These are phyloP conservation scores for Zygothrica quintamaculata DNA, from an alignment of 2,888 invertebrate genomes.

Conservation along the genomic window DNA sequence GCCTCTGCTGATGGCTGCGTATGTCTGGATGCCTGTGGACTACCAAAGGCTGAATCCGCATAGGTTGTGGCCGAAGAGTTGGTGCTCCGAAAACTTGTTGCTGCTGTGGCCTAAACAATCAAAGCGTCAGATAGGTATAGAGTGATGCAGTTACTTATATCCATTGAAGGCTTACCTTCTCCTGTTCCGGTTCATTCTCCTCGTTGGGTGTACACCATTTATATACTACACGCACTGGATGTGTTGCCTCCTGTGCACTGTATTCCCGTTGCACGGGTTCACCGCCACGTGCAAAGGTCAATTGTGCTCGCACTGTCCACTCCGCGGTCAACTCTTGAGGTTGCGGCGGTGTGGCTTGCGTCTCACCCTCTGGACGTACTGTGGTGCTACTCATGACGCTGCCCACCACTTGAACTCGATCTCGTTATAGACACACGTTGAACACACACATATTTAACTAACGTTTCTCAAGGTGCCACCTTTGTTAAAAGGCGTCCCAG, in stretches of 20 bases:
- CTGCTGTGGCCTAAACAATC: conserved; percentile 32
- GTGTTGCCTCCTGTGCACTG: conserved; percentile 76
- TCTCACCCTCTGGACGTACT: conserved; percentile 1
- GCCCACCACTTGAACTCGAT: conserved; percentile 5
- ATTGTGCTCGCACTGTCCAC: conserved; percentile 89
- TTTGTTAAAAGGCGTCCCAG: conserved; percentile 5
- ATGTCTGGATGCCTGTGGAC: conserved; percentile 81
- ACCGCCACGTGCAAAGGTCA: conserved; percentile 86
- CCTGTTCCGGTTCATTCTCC: conserved; percentile 42
- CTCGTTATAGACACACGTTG: conserved; percentile 23
- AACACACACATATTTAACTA: conserved; percentile 12
- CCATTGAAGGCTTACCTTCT: conserved; percentile 50
- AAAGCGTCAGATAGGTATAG: background rate
- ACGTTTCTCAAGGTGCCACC: conserved; percentile 18
- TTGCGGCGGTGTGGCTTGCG: conserved; percentile 44
- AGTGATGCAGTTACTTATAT: background rate
- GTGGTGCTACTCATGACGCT: conserved; percentile 36
- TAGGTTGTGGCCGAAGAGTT: conserved; percentile 83
- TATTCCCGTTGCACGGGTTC: conserved; percentile 81
- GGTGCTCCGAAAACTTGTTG: conserved; percentile 82
- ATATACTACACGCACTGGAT: conserved; percentile 84
- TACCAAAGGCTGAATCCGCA: conserved; percentile 85
- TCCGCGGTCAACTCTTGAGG: conserved; percentile 86
- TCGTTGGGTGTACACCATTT: conserved; percentile 86
- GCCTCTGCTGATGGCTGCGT: conserved; percentile 18